These are phyloP conservation scores for Propsilocerus akamusi DNA, from an alignment of 1,140 invertebrate species.

Conservation along the genomic window DNA sequence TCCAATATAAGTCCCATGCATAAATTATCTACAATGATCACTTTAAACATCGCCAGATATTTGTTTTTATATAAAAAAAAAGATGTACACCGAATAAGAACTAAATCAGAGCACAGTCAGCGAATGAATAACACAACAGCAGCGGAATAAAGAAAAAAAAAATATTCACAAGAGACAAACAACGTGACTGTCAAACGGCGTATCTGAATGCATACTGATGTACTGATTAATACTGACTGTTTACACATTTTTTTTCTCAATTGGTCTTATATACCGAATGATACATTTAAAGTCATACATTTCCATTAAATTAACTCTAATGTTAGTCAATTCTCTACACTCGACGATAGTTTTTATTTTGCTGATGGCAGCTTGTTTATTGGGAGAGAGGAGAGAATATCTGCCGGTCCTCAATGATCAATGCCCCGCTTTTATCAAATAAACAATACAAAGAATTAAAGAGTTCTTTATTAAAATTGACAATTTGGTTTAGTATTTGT, in stretches of 20 bases:
- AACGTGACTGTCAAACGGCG: constrained; percentile 1
- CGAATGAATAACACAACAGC: neutral
- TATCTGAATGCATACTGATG: constrained; percentile 3
- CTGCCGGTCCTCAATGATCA: too few relatives aligned
- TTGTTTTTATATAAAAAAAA: neutral
- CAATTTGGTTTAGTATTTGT: too few relatives aligned
- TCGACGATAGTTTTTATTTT: too few relatives aligned
- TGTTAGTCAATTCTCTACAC: constrained; percentile 3
- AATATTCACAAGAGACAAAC: constrained; percentile 3
- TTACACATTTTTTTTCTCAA: constrained; percentile 2
- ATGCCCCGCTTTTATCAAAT: too few relatives aligned
- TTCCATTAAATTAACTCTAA: neutral
- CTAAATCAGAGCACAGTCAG: too few relatives aligned
- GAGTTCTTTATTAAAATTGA: too few relatives aligned
- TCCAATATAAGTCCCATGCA: neutral
- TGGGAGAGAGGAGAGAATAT: too few relatives aligned
- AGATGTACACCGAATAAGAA: neutral
- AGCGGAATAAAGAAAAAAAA: neutral
- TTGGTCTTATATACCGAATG: constrained; percentile 1
- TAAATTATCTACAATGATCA: neutral
- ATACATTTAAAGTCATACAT: constrained; percentile 3
- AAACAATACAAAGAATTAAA: too few relatives aligned
- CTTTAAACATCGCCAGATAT: neutral
- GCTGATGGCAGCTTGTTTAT: too few relatives aligned
- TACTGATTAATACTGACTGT: constrained; percentile 1